Conservation (phyloP, 2,888 invertebrate genomes). For the Crepidodera aurea region DNA sequence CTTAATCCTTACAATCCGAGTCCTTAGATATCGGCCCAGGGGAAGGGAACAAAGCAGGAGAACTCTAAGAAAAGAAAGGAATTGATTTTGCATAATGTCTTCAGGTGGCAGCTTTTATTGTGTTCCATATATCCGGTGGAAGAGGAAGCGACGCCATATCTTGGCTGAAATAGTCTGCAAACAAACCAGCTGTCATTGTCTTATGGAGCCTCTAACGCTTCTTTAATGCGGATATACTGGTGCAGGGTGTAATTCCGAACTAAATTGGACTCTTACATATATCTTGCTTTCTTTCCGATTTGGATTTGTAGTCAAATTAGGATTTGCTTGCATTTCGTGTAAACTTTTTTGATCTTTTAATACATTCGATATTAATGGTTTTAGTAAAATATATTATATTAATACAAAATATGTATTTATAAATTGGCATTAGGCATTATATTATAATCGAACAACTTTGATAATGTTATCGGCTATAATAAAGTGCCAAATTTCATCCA, state of each 20-base stretch:
- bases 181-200: slow-evolving; percentile 61
- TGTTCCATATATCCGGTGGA: slow-evolving; percentile 61
- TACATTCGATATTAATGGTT: too few relatives aligned
- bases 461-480: too few relatives aligned
- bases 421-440: too few relatives aligned
- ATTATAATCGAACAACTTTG: too few relatives aligned
- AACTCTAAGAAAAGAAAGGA: slow-evolving; percentile 56
- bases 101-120: slow-evolving; percentile 63
- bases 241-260: slow-evolving; percentile 41
- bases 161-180: slow-evolving; percentile 58
- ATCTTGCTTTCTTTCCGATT: slow-evolving; percentile 23
- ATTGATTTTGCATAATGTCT: slow-evolving; percentile 66
- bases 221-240: slow-evolving; percentile 57
- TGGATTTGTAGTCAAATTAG: too few relatives aligned
- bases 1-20: slow-evolving; percentile 59
- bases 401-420: too few relatives aligned
- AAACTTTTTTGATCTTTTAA: too few relatives aligned
- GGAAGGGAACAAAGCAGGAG: slow-evolving; percentile 57
- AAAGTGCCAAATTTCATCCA: too few relatives aligned
- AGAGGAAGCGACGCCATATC: slow-evolving; percentile 54
- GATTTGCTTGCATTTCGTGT: too few relatives aligned
- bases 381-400: too few relatives aligned
- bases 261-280: slow-evolving; percentile 27
- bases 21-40: slow-evolving; percentile 52
- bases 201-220: slow-evolving; percentile 56